Conservation (phyloP, 2,113 vertebrate genomes). For the Macquaria ambigua region DNA sequence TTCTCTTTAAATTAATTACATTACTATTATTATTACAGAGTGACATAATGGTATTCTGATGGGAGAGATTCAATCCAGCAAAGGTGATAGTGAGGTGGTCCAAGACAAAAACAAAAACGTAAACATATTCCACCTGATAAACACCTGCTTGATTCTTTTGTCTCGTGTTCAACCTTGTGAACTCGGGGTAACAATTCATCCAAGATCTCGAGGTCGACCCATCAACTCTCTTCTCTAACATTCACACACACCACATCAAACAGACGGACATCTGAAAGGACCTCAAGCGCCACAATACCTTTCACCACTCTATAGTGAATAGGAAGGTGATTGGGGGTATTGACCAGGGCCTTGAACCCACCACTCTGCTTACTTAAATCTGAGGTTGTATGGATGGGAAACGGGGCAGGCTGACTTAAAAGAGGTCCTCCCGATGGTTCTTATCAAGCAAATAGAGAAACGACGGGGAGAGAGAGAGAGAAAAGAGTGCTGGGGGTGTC, state of each 20-base stretch:
- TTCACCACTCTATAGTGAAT: conserved; percentile 73
- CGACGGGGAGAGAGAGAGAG: conserved; percentile 68
- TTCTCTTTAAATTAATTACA: neutral
- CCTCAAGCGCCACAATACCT: conserved; percentile 65
- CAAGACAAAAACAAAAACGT: neutral
- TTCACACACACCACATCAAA: conserved; percentile 64
- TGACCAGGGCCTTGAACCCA: conserved; percentile 72
- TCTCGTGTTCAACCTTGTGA: conserved; percentile 46
- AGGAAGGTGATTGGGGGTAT: conserved; percentile 82
- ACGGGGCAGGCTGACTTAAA: conserved; percentile 72
- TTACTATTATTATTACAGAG: neutral
- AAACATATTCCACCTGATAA: neutral
- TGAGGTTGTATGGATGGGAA: conserved; percentile 65
- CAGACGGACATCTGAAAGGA: conserved; percentile 74
- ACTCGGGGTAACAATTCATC: conserved; percentile 33
- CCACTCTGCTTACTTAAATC: conserved; percentile 69
- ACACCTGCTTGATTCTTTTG: conserved; percentile 1
- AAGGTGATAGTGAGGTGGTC: neutral
- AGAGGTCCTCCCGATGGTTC: conserved; percentile 62
- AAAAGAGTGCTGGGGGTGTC: conserved; percentile 88
- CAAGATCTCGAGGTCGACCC: conserved; percentile 54
- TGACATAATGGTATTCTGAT: neutral
- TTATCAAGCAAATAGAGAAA: conserved; percentile 81
- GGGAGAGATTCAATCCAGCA: neutral
- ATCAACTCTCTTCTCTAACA: conserved; percentile 56